Evolutionary conservation across 2,888 invertebrate genomes (phyloP).

Genomic region (Meliscaeva auricollis): DNA sequence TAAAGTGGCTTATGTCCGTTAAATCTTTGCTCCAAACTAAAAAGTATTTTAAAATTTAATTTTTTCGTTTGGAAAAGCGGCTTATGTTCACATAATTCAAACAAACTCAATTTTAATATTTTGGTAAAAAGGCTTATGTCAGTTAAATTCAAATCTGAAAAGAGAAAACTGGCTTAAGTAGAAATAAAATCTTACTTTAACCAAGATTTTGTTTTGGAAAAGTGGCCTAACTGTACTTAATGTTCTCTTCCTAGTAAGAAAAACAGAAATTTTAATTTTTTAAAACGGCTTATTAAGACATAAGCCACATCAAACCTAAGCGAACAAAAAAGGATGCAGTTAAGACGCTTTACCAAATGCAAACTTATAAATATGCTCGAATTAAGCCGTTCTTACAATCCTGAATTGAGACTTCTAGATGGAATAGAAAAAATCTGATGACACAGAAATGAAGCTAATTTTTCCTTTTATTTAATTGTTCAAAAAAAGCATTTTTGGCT

Average conservation of each 20-base stretch:
- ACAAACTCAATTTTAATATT: slow-evolving; percentile 18
- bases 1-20: slow-evolving; percentile 1
- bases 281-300: slow-evolving; percentile 19
- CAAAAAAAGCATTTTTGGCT: slow-evolving; percentile 12
- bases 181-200: slow-evolving; percentile 5
- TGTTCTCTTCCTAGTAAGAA: slow-evolving; percentile 7
- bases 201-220: slow-evolving; percentile 22
- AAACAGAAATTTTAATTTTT: not conserved
- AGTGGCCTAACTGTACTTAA: slow-evolving; percentile 18
- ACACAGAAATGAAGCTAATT: slow-evolving; percentile 18
- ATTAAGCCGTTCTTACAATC: slow-evolving; percentile 21
- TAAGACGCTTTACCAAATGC: slow-evolving; percentile 21
- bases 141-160: slow-evolving; percentile 6
- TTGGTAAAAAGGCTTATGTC: slow-evolving; percentile 13
- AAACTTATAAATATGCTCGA: slow-evolving; percentile 18
- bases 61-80: slow-evolving; percentile 20
- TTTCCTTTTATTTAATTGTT: slow-evolving; percentile 9
- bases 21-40: slow-evolving; percentile 20
- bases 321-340: slow-evolving; percentile 4
- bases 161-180: slow-evolving; percentile 22
- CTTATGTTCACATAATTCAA: slow-evolving; percentile 25
- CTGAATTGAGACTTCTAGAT: slow-evolving; percentile 20
- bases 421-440: slow-evolving; percentile 21
- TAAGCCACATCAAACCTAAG: slow-evolving; percentile 17
- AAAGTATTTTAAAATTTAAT: slow-evolving; percentile 4